Conservation (phyloP, 2,797 vertebrate genomes). For the Anguilla anguilla region DNA sequence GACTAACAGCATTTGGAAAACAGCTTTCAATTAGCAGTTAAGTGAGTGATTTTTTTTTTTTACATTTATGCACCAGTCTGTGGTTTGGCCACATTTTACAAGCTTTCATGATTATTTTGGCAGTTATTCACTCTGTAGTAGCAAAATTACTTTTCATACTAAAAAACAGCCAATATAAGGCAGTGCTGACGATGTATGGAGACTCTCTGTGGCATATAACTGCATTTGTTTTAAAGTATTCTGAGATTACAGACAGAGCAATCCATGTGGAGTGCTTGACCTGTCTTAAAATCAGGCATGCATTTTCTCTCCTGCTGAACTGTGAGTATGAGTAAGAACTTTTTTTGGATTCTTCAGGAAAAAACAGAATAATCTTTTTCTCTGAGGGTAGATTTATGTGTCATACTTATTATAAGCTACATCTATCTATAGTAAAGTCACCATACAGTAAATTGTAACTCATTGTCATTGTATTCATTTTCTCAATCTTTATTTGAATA, state of each 20-base stretch:
- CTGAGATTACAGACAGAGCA: background rate
- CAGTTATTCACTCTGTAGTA: background rate
- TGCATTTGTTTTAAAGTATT: background rate
- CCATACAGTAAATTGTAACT: background rate
- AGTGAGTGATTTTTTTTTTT: background rate
- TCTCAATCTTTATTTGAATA: too few species aligned
- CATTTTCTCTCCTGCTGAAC: too few species aligned
- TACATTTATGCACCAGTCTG: background rate
- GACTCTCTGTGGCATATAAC: background rate
- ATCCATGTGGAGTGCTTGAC: too few species aligned
- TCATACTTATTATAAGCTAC: background rate
- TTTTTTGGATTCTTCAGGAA: too few species aligned
- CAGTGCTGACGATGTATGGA: background rate
- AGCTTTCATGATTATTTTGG: background rate
- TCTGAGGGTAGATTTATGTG: too few species aligned
- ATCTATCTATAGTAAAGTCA: background rate
- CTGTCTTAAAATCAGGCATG: too few species aligned
- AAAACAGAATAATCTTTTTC: too few species aligned
- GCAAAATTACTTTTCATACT: background rate
- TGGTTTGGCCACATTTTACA: constrained; percentile 4
- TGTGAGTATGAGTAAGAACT: too few species aligned
- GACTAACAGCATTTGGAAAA: background rate
- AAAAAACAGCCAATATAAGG: background rate
- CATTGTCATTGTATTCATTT: too few species aligned
- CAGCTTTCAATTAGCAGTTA: background rate